Evolutionary conservation across 2,113 vertebrate species (phyloP), one percentile per base, ranked within the genome.

Genomic region (Sterrhoptilus dennistouni): DNA sequence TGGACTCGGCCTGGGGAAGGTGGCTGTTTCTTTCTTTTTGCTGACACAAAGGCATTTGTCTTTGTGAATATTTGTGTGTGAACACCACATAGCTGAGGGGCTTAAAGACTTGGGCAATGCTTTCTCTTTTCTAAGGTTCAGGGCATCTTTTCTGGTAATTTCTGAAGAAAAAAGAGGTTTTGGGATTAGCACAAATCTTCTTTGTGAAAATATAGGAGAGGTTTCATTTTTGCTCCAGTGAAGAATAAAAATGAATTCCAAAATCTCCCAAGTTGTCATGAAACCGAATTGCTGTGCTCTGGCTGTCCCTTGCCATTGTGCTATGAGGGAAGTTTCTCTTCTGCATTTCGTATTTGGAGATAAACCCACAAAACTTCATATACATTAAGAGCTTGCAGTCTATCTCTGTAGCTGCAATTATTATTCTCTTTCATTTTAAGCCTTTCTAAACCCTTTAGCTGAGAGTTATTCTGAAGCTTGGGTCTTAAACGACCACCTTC

Each of bases 61-160:
- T 75, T 24, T 54, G 47, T 3, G 3, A 47, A 33, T 12, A 13
- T 7, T 2, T 8, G 12, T 31, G 11, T n/a, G 14, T 13, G 12
- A 72, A 25, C 6, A 33, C 23, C 5, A 5, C 2, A 7, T 7
- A 21, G 35, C 38, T 14, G 8, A 42, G 4, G 2, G 21, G 1
- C 27, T 85, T 42, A 52, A 77, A 54, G n/a, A 16, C 19, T 20
- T 80, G 19, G 47, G 24, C 12, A 54, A 28, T 14, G 4, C 64
- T 70, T 87, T 83, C 24, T 65, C 25, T 45, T 77, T 95, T 78
- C 54, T 56, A 12, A 68, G 11, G 17, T 74, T 69, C 63, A 74
- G 40, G 11, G 33, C 9, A 52, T 36, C 7, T 38, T 59, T 71
- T 38, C 24, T 56, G 52, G 52, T 87, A 6, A 29, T 77, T 88